These are phyloP conservation scores for Tinea trinotella DNA, from an alignment of 2,888 invertebrate genomes.

Conservation along the genomic window DNA sequence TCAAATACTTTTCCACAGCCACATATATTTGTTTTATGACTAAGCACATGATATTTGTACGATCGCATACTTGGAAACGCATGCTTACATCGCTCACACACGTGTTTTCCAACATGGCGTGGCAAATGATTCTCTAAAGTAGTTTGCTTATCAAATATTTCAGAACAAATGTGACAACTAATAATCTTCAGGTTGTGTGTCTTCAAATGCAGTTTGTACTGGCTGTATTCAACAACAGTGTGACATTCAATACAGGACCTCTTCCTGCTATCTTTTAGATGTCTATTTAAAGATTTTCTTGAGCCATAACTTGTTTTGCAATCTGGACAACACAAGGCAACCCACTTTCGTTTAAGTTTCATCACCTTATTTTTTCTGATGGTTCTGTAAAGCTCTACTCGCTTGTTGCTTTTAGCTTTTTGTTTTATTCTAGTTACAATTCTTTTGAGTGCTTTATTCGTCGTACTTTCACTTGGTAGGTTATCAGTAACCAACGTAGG, in stretches of 20 bases:
- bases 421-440: constrained; percentile 2
- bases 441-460: not conserved
- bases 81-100: not conserved
- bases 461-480: not conserved
- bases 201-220: not conserved
- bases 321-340: constrained; percentile 12
- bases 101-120: not conserved
- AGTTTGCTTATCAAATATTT: not conserved
- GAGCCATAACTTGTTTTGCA: not conserved
- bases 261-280: not conserved
- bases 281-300: not conserved
- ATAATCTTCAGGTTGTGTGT: not conserved
- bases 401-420: not conserved
- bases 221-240: not conserved
- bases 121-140: not conserved
- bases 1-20: not conserved
- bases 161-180: not conserved
- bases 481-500: constrained; percentile 1
- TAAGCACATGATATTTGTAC: not conserved
- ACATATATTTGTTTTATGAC: not conserved
- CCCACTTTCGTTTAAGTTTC: not conserved
- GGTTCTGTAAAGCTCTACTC: not conserved
- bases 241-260: not conserved
- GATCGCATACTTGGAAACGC: not conserved
- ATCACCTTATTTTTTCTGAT: not conserved